Evolutionary conservation across 2,888 invertebrate species (phyloP).

Genomic region (Acanthopleura granulata): DNA sequence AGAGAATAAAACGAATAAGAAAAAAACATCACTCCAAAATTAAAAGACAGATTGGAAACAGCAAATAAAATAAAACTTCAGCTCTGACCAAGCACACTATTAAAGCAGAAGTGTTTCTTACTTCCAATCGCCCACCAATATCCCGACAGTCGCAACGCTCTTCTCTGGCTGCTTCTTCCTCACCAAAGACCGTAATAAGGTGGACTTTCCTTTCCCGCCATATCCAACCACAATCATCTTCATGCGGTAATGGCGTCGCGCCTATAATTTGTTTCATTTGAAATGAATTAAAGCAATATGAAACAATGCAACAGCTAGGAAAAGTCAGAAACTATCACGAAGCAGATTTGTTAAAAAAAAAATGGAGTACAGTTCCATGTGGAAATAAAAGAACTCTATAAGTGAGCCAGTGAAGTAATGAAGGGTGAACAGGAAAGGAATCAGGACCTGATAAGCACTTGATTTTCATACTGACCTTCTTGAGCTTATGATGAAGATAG

Average conservation of each 20-base stretch:
- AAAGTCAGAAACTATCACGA: not conserved
- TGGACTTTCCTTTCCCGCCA: constrained; percentile 63
- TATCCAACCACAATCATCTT: constrained; percentile 67
- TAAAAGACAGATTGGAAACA: too few species aligned
- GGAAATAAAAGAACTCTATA: too few species aligned
- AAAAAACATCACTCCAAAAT: too few species aligned
- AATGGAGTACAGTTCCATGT: not conserved
- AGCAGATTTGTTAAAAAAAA: not conserved
- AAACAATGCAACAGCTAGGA: not conserved
- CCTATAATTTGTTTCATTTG: constrained; percentile 36
- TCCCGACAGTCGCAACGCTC: constrained; percentile 59
- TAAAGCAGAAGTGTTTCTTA: constrained; percentile 35
- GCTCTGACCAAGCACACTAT: too few species aligned
- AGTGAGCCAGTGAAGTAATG: too few species aligned
- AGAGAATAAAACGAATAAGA: too few species aligned
- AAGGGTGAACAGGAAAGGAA: too few species aligned
- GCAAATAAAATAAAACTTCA: too few species aligned
- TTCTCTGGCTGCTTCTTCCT: constrained; percentile 38
- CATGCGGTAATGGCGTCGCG: constrained; percentile 62
- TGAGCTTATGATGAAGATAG: constrained; percentile 62
- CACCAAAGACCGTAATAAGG: constrained; percentile 57
- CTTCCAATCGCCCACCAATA: constrained; percentile 65
- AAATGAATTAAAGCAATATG: not conserved
- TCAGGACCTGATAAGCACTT: too few species aligned
- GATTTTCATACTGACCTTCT: constrained; percentile 44